Conservation (phyloP, 2,113 vertebrate genomes). For the Bos indicus region DNA sequence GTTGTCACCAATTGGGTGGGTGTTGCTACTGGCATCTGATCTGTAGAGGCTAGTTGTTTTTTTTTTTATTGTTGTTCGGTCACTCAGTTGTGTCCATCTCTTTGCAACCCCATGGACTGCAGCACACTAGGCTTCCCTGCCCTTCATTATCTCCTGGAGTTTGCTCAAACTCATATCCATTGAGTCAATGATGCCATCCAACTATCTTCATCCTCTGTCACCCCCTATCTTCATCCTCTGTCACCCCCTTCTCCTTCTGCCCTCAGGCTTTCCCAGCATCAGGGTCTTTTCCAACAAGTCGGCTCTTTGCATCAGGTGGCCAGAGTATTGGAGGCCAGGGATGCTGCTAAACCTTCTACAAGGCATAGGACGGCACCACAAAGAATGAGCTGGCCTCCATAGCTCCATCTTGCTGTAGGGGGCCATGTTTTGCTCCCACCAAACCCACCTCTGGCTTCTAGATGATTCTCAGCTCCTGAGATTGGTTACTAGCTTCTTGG, state of each 20-base stretch:
- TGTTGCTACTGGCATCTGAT: background rate
- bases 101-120: background rate
- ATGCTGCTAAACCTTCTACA: rapidly evolving
- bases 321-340: background rate
- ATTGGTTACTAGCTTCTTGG: background rate
- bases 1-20: too few relatives aligned
- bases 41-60: background rate
- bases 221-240: background rate
- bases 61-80: background rate
- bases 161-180: background rate
- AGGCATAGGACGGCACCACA: rapidly evolving
- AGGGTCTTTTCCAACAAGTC: background rate
- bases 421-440: background rate
- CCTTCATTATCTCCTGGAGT: background rate
- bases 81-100: background rate
- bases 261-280: background rate
- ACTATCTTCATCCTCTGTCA: background rate
- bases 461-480: background rate
- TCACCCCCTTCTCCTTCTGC: background rate
- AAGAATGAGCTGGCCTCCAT: background rate
- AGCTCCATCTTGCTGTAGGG: background rate
- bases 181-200: background rate
- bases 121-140: background rate
- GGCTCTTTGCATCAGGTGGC: background rate
- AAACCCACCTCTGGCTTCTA: background rate